Evolutionary conservation across 2,797 vertebrate genomes (phyloP).

Genomic region (Champsocephalus esox): DNA sequence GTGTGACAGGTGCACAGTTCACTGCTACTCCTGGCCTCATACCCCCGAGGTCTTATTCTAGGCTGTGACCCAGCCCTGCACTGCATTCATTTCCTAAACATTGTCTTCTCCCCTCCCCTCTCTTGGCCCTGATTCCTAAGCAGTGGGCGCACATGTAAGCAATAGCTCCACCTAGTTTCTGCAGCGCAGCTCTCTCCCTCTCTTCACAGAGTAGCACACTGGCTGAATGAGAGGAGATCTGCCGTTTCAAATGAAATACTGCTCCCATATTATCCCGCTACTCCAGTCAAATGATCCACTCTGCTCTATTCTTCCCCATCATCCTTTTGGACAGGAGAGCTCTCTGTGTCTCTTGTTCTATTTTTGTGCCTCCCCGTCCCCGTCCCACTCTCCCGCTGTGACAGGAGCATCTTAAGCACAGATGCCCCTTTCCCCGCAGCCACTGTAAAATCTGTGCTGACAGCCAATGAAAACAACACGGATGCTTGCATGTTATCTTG

Average conservation of each 20-base stretch:
- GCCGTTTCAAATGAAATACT: constrained; percentile 73
- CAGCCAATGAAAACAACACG: constrained; percentile 88
- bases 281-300: constrained; percentile 80
- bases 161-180: constrained; percentile 82
- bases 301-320: constrained; percentile 76
- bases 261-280: constrained; percentile 71
- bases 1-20: constrained; percentile 74
- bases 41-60: constrained; percentile 61
- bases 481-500: constrained; percentile 89
- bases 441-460: constrained; percentile 88
- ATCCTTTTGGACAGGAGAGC: constrained; percentile 77
- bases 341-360: constrained; percentile 77
- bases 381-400: constrained; percentile 78
- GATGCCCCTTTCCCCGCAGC: constrained; percentile 76
- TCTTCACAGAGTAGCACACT: constrained; percentile 48
- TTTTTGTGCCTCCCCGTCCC: constrained; percentile 72
- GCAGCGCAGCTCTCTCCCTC: constrained; percentile 49
- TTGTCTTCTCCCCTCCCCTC: constrained; percentile 53
- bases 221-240: constrained; percentile 65
- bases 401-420: constrained; percentile 83
- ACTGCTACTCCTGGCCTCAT: constrained; percentile 53
- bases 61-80: constrained; percentile 72
- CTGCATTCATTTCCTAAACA: constrained; percentile 76
- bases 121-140: constrained; percentile 53
- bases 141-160: constrained; percentile 71